Evolutionary conservation across 1,140 invertebrate species (phyloP).

Genomic region (Orchestia grillus): DNA sequence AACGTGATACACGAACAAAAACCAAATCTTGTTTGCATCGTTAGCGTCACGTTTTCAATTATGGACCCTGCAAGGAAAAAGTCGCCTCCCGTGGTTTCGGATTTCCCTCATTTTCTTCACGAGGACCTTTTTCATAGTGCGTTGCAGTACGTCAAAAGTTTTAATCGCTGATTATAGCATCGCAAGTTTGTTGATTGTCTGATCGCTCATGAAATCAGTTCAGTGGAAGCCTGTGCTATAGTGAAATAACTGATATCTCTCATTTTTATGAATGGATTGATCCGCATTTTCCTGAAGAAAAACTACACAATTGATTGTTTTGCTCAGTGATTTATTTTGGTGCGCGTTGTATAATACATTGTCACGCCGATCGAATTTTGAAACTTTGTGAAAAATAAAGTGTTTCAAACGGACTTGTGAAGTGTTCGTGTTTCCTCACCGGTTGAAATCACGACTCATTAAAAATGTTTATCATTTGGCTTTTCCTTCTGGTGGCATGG

Average conservation of each 20-base stretch:
- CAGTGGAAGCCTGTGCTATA: neutral
- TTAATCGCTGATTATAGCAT: neutral
- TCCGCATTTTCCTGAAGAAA: neutral
- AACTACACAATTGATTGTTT: neutral
- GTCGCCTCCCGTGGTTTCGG: neutral
- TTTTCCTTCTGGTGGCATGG: neutral
- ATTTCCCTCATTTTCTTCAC: conserved; percentile 28
- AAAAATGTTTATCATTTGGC: neutral
- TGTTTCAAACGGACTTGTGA: neutral
- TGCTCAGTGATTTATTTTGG: neutral
- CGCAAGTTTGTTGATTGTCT: neutral
- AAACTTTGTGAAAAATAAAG: neutral
- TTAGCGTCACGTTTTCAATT: neutral
- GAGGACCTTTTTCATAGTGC: neutral
- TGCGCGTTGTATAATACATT: neutral
- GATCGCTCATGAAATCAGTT: neutral
- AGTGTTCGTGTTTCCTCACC: neutral
- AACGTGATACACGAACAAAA: neutral
- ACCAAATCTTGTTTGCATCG: neutral
- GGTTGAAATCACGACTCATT: neutral
- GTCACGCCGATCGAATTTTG: neutral
- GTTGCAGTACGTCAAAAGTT: neutral
- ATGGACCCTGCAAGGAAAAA: neutral
- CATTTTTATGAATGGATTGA: neutral
- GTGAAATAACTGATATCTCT: neutral